Conservation (phyloP, 2,797 vertebrate species). For the Megaceryle alcyon region DNA sequence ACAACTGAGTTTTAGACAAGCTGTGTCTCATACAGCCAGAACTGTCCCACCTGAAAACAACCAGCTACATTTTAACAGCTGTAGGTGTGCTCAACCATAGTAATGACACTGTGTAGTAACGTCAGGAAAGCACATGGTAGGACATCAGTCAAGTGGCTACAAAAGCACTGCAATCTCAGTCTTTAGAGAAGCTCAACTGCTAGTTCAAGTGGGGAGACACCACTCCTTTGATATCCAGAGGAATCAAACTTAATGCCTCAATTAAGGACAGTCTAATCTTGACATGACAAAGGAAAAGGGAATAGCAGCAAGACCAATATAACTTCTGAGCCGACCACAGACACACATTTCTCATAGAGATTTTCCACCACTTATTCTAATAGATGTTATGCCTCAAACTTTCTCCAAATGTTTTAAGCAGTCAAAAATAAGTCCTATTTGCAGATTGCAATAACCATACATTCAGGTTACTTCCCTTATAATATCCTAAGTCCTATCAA, state of each 20-base stretch:
- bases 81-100: background rate
- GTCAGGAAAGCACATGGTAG: background rate
- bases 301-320: background rate
- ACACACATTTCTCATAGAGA: background rate
- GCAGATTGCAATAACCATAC: background rate
- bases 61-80: background rate
- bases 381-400: background rate
- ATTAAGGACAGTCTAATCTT: background rate
- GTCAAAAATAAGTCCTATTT: background rate
- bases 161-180: background rate
- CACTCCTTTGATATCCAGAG: background rate
- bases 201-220: background rate
- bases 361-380: background rate
- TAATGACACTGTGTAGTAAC: background rate
- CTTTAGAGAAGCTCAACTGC: background rate
- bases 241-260: background rate
- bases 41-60: background rate
- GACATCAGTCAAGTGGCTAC: background rate
- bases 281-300: background rate
- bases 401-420: background rate
- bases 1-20: background rate
- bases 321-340: background rate
- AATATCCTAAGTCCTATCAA: background rate
- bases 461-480: background rate
- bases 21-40: background rate